Base-by-base conservation (phyloP, 2,888 invertebrate species). In the Rhynchonema sp. region DNA sequence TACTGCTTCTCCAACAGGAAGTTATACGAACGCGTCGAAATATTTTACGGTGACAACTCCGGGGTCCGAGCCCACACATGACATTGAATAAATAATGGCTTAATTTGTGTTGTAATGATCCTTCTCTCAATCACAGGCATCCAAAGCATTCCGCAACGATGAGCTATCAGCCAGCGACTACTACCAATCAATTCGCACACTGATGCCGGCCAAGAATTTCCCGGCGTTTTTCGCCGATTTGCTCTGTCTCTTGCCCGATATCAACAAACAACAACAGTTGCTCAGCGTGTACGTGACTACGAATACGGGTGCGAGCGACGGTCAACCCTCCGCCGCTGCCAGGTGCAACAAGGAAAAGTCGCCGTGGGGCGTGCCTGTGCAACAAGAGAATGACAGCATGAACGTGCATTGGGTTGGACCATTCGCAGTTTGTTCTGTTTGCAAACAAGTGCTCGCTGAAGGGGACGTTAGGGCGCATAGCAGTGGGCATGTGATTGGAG, bases 211-310 rank as follows among this genome's bases (percentile, higher is more conserved):
- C 9, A 38, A 49, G 52, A 9, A 6, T 2, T 59, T 54, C 30
- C 2, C 2, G 23, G 22, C 30, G 2, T 22, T 59, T 26, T 59
- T 54, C 23, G n/a, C 30, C n/a, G 59, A 59, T 26, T 27, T 59
- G 52, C 26, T 56, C 30, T 13, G 23, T 26, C 46, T 56, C 1
- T 30, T 59, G 59, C 59, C 56, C 23, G 56, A 59, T 28, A 46
- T 59, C 9, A 28, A 23, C 2, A 56, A 17, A 61, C 59, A 27
- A 70, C 63, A 49, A 9, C 27, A 13, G n/a, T 49, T 57, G 46
- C n/a, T 46, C 38, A 25, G 30, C 49, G 55, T 25, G 17, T 49
- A 52, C n/a, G 9, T n/a, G n/a, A n/a, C n/a, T n/a, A n/a, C n/a
- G n/a, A n/a, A n/a, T n/a, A n/a, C n/a, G n/a, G n/a, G n/a, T n/a